Base-by-base conservation (phyloP, 2,113 vertebrate genomes). In the Formicarius rufipectus region DNA sequence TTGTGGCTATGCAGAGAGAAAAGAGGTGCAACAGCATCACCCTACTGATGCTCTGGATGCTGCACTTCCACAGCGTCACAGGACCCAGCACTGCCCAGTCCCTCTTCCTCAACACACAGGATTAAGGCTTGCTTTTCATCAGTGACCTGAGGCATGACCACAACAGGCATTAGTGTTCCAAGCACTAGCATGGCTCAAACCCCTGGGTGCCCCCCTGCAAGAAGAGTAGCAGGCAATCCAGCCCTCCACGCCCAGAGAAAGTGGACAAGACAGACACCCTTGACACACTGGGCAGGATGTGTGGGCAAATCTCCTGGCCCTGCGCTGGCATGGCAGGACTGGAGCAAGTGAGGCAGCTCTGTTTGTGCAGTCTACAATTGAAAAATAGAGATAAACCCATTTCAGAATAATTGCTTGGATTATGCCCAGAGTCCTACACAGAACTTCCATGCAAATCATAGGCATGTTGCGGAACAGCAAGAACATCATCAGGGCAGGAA, bases 1-100 rank as follows among this genome's bases (percentile, higher is more conserved):
- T 99, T 99, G 96, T 99, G 99, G 98, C 99, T 99, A 94, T 40
- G 81, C 93, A 92, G 86, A 90, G 92, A 97, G 55, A 96, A 69
- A 11, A 94, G 56, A 82, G 0, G 3, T 28, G 25, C 39, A 42
- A 39, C 22, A 67, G 30, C 19, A 52, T 93, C 55, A 92, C 52
- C 30, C 63, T 9, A 2, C 2, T 44, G 40, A 53, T 50, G 58
- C 50, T 85, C 35, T 28, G 33, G 67, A 44, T 14, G 25, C 40
- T 63, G 72, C 50, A 73, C 42, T 53, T 66, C 42, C 78, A 33
- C 0, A 5, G n/a, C 25, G 21, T 24, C 25, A n/a, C 37, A 67
- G 66, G 37, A 89, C 56, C 40, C 31, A 68, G 8, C 11, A 27
- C 39, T n/a, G 27, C 31, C 39, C n/a, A 60, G 45, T 16, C 27